phyloP scores from a whole-genome alignment of 1,140 invertebrate genomes.

The Drosophila mojavensis region DNA sequence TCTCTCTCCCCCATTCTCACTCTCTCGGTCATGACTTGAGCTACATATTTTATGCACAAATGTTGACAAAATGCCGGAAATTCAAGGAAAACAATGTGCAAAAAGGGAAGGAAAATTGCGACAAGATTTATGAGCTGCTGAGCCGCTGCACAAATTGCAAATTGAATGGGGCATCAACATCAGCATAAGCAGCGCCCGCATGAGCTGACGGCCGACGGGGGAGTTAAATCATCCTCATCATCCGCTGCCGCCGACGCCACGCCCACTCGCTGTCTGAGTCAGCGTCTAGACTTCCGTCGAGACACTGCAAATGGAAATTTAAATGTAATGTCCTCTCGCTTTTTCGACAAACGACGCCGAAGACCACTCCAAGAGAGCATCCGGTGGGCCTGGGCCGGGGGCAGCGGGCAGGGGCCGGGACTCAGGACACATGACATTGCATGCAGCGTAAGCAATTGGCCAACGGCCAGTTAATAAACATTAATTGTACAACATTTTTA shows the following conservation, averaged over 20 bases:
- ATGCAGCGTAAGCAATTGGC: constrained; percentile 43
- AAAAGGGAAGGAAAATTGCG: constrained; percentile 12
- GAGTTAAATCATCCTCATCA: background rate
- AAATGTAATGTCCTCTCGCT: constrained; percentile 32
- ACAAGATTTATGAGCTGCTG: constrained; percentile 57
- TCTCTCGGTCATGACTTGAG: background rate
- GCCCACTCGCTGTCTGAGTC: constrained; percentile 20
- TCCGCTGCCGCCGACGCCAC: background rate
- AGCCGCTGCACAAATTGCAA: constrained; percentile 62
- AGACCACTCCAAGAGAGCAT: constrained; percentile 64
- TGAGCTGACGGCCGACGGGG: background rate
- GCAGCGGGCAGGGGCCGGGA: background rate
- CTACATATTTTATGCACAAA: constrained; percentile 35
- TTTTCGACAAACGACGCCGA: constrained; percentile 33
- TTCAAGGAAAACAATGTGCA: constrained; percentile 66
- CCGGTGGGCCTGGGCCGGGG: constrained; percentile 25
- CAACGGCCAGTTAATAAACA: constrained; percentile 69
- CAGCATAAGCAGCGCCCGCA: constrained; percentile 1
- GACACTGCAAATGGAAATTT: constrained; percentile 58
- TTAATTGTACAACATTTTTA: constrained; percentile 67
- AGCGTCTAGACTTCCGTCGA: constrained; percentile 79
- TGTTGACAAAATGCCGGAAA: constrained; percentile 65
- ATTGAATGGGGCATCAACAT: constrained; percentile 56
- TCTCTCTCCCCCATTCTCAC: too few species aligned
- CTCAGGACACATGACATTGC: constrained; percentile 11